Evolutionary conservation across 2,888 invertebrate genomes (phyloP), one percentile per base, ranked within the genome.

Genomic region (Spodoptera exigua): DNA sequence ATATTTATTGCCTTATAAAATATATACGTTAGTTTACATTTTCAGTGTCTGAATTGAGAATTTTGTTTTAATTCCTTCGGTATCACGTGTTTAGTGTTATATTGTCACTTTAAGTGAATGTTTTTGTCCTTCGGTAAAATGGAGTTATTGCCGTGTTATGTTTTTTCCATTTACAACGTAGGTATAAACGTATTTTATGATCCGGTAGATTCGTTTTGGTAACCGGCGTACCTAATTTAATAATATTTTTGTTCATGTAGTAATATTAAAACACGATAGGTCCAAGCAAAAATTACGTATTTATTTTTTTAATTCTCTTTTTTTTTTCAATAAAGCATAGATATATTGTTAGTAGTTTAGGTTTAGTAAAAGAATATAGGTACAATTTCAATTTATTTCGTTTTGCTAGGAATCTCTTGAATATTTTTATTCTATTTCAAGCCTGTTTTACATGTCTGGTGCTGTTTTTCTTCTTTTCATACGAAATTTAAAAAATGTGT

Each of bases 41-140:
- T 48, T 27, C 21, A 40, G 49, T 52, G 18, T 7, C 17, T 39
- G 17, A 17, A 21, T 55, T 17, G 11, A 35, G 39, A 43, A 61
- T 64, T 58, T 47, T 57, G 52, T 57, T 36, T 43, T 36, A 17
- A 17, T 37, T 70, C 14, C 7, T 41, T 51, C 45, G 16, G 35
- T 54, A 51, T 74, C 64, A 49, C 61, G 57, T 62, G 58, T 74
- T 39, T 39, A 11, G 18, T 41, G n/a, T 54, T 41, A 27, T 45
- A 61, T 46, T 73, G 46, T 57, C 63, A 47, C 13, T 39, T 27
- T 37, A 12, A 39, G 39, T 37, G 14, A 56, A 16, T 63, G 39
- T 27, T 47, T 44, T 51, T 71, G 46, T 47, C 17, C 59, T 66
- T 39, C 58, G 36, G 32, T 13, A 16, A 47, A 41, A 13, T 40